Conservation (phyloP, 2,113 vertebrate species). For the Herpetotheres cachinnans region DNA sequence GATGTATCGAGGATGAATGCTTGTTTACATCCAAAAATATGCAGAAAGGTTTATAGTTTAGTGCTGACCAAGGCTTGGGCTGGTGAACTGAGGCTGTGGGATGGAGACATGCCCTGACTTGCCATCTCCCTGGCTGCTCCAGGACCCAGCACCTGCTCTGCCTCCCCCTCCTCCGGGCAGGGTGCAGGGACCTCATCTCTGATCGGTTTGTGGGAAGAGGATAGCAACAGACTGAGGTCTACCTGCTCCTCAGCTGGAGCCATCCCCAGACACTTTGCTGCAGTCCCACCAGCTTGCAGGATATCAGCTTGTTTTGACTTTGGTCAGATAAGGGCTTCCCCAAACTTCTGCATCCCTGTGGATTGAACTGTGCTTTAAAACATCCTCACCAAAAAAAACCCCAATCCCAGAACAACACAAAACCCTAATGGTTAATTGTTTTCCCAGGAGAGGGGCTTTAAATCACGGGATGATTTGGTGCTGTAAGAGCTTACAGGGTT, state of each 20-base stretch:
- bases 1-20: not conserved
- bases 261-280: not conserved
- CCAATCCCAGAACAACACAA: not conserved
- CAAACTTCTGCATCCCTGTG: not conserved
- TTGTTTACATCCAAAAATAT: not conserved
- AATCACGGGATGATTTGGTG: not conserved
- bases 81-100: not conserved
- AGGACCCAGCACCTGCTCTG: not conserved
- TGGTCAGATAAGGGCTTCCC: not conserved
- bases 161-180: fast-evolving
- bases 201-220: too few relatives aligned
- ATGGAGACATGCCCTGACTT: not conserved
- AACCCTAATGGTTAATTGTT: not conserved
- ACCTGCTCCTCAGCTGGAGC: not conserved
- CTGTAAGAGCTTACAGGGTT: not conserved
- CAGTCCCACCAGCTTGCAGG: not conserved
- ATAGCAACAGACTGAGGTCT: not conserved
- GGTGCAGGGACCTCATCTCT: not conserved
- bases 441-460: not conserved
- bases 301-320: not conserved
- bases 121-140: not conserved
- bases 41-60: not conserved
- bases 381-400: not conserved
- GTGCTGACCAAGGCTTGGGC: not conserved
- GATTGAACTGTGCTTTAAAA: not conserved